Evolutionary conservation across 2,797 vertebrate genomes (phyloP), one percentile per base, ranked within the genome.

Genomic region (Manis javanica): DNA sequence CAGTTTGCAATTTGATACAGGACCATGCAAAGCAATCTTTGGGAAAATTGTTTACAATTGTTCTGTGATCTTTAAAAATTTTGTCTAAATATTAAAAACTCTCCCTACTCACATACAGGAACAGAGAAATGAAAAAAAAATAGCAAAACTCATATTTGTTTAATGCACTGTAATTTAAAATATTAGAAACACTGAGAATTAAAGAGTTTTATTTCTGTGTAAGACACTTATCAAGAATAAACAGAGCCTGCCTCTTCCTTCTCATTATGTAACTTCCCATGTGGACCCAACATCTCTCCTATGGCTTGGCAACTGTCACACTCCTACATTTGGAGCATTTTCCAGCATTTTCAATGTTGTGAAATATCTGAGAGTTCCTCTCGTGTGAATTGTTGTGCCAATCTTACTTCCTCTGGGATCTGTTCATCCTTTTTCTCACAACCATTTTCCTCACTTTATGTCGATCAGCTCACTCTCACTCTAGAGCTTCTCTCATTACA

Each of bases 261-360:
- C 46, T 42, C 24, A 18, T 24, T 19, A 21, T 0, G 7, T 49
- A 75, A 51, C 55, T 19, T 31, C 16, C 49, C n/a, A 2, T 0
- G 1, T 3, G 10, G 34, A 53, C 7, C 0, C 0, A 59, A 13
- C 61, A n/a, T 61, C 11, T 69, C 6, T 15, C 14, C 18, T 34
- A 31, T 3, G 16, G 15, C 63, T 42, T 4, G 1, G 21, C 21
- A 6, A 29, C 9, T 26, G 4, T 79, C 61, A 37, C 1, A 29
- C 7, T 37, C 10, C 64, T 49, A 8, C 23, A 10, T 63, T 18
- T 39, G 63, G 9, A 57, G 74, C 42, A 42, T 51, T 64, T 88
- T 86, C 23, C 2, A 39, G 53, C 16, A 57, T 34, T 31, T 74
- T 86, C 49, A 31, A 9, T 29, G 57, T 29, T 21, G 34, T 37